Percentiles rank a stretch among this genome's conserved stretches.
phyloP scores from a whole-genome alignment of 2,888 invertebrate genomes.

The Parochlus steinenii region DNA sequence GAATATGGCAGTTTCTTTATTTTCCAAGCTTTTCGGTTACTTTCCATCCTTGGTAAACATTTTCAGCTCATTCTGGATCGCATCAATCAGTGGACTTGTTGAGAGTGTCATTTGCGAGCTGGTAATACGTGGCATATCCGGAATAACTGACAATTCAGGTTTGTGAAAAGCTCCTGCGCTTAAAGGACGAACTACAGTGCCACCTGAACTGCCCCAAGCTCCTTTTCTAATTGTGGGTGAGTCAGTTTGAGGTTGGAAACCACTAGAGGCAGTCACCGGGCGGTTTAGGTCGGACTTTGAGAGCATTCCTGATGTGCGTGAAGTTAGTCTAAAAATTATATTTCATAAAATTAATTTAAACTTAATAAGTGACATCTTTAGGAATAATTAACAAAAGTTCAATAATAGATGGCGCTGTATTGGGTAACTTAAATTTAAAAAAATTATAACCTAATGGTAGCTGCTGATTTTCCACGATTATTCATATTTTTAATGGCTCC shows the following conservation, averaged over 20 bases:
- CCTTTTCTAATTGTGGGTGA: constrained; percentile 32
- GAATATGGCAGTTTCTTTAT: no score
- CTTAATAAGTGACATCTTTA: no score
- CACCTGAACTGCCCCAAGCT: constrained; percentile 37
- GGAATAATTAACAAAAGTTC: background rate
- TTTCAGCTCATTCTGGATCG: constrained; percentile 56
- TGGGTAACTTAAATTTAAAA: constrained; percentile 1
- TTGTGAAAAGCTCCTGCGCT: constrained; percentile 48
- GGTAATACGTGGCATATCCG: constrained; percentile 37
- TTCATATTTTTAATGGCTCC: constrained; percentile 18
- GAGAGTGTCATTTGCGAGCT: constrained; percentile 48
- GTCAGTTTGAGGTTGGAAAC: constrained; percentile 27
- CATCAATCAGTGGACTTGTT: constrained; percentile 66
- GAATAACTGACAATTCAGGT: constrained; percentile 30
- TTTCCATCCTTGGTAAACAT: constrained; percentile 21
- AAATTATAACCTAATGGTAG: constrained; percentile 25
- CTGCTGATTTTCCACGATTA: constrained; percentile 28
- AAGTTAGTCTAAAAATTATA: constrained; percentile 8
- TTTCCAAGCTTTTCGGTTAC: background rate
- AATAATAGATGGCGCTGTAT: background rate
- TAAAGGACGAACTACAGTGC: no score
- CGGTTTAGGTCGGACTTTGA: constrained; percentile 17
- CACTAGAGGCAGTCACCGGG: constrained; percentile 23
- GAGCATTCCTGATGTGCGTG: constrained; percentile 7
- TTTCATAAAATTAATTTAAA: no score